These are phyloP conservation scores for Psettodes erumei DNA, from an alignment of 2,113 vertebrate species.

Conservation along the genomic window DNA sequence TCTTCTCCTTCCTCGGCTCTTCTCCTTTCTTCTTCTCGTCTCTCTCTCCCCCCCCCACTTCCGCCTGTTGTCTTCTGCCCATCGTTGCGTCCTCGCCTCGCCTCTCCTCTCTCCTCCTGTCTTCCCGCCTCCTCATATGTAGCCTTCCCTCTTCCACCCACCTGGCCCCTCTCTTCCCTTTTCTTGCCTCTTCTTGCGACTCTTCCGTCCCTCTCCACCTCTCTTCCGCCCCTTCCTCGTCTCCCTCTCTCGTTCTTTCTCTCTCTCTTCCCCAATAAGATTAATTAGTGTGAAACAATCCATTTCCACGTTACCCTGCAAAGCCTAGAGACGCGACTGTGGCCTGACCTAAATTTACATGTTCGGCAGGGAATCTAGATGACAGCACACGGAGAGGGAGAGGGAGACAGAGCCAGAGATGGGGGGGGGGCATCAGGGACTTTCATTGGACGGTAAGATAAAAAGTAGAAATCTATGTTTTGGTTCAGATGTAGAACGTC, in stretches of 20 bases:
- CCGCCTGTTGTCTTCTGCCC: slow-evolving; percentile 39
- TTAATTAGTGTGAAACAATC: slow-evolving; percentile 79
- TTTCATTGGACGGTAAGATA: slow-evolving; percentile 54
- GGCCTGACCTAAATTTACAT: slow-evolving; percentile 87
- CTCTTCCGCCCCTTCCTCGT: background rate
- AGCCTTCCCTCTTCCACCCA: background rate
- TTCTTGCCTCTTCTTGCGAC: too few species aligned
- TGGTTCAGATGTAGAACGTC: slow-evolving; percentile 7
- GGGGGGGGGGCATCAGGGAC: slow-evolving; percentile 42
- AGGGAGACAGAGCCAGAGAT: slow-evolving; percentile 50
- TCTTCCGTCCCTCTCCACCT: background rate
- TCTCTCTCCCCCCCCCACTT: slow-evolving; percentile 1
- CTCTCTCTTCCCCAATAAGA: slow-evolving; percentile 73
- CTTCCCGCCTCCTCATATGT: slow-evolving; percentile 5
- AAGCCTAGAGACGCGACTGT: slow-evolving; percentile 74
- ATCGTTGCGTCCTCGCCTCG: slow-evolving; percentile 17
- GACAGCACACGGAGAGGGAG: slow-evolving; percentile 79
- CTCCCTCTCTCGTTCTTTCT: slow-evolving; percentile 4
- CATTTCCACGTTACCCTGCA: slow-evolving; percentile 74
- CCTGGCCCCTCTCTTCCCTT: background rate
- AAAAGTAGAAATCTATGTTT: slow-evolving; percentile 33
- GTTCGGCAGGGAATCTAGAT: slow-evolving; percentile 82
- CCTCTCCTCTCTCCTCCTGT: background rate
- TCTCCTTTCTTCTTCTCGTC: background rate
- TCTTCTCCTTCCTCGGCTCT: slow-evolving; percentile 28